Base-by-base conservation (phyloP, 2,113 vertebrate genomes). In the Garra rufa region DNA sequence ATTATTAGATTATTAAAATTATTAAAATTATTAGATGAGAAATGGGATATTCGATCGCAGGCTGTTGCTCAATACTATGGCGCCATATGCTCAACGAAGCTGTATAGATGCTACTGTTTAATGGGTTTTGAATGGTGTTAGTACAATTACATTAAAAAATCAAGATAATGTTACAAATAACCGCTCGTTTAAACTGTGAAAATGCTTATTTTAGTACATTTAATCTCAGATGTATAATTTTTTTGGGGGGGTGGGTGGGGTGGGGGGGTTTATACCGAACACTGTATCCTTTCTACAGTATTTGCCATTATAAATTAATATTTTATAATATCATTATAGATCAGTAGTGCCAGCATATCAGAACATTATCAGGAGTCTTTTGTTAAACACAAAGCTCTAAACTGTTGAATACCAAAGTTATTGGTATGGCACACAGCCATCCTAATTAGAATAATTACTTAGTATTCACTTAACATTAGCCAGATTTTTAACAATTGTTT, bases 121-220 rank as follows among this genome's bases (percentile, higher is more conserved):
- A 84, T 87, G 81, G 55, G 48, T 78, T 80, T 57, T 59, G 6
- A 83, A 59, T 82, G 38, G 43, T 71, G 70, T 69, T 78, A 50
- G 48, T 50, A 55, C 75, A 81, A 63, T 84, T 74, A 83, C 61
- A 76, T 88, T n/a, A 81, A 71, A 76, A 19, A 26, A 34, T 74
- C 24, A 70, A 34, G 50, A 55, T 83, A 82, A 24, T 17, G 44
- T 87, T 79, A 75, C 83, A 69, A 26, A 24, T 50, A 10, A 17
- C 9, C 61, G 57, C 1, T 28, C 17, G 6, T 76, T 57, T 59
- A 52, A 74, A 65, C 80, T 30, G 26, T 43, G 14, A 38, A 74
- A 82, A 50, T 28, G 43, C 28, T 34, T 34, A 65, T 65, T 65
- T 65, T 34, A 4, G 28, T 65, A 17, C 26, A 65, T 65, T 0